Percentiles rank a stretch among this genome's conserved stretches.
These are phyloP conservation scores for Linyphia triangularis DNA, from an alignment of 2,888 invertebrate genomes.

Conservation along the genomic window DNA sequence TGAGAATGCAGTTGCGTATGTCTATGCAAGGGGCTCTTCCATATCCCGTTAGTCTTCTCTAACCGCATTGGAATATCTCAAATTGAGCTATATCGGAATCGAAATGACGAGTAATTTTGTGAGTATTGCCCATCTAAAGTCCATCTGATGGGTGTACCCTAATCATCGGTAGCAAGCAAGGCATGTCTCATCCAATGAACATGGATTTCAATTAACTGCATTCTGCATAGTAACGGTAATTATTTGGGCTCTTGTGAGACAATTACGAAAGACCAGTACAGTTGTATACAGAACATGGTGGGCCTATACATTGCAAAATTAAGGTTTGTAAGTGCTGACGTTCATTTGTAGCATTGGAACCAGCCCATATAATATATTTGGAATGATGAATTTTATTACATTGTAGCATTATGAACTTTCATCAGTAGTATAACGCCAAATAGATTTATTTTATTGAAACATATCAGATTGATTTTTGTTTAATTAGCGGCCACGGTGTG, in stretches of 20 bases:
- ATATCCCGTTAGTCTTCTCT: too few species aligned
- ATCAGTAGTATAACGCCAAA: too few species aligned
- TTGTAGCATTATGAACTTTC: too few species aligned
- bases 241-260: constrained; percentile 24
- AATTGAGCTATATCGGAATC: constrained; percentile 9
- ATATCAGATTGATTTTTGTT: too few species aligned
- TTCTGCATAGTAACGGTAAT: constrained; percentile 6
- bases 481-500: too few species aligned
- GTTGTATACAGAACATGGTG: neutral
- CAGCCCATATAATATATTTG: too few species aligned
- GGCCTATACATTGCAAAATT: neutral
- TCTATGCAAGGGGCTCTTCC: too few species aligned
- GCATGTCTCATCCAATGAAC: constrained; percentile 22
- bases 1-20: too few species aligned
- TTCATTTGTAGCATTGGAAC: neutral
- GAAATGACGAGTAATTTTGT: constrained; percentile 24
- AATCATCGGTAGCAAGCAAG: constrained; percentile 16
- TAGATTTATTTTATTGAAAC: too few species aligned
- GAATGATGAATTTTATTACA: too few species aligned
- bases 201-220: constrained; percentile 40
- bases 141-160: neutral
- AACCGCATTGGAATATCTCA: neutral
- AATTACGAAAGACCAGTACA: constrained; percentile 8
- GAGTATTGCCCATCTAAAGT: constrained; percentile 11
- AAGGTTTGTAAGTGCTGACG: neutral